Base-by-base conservation (phyloP, 2,888 invertebrate species). In the Ormyrus nitidulus region DNA sequence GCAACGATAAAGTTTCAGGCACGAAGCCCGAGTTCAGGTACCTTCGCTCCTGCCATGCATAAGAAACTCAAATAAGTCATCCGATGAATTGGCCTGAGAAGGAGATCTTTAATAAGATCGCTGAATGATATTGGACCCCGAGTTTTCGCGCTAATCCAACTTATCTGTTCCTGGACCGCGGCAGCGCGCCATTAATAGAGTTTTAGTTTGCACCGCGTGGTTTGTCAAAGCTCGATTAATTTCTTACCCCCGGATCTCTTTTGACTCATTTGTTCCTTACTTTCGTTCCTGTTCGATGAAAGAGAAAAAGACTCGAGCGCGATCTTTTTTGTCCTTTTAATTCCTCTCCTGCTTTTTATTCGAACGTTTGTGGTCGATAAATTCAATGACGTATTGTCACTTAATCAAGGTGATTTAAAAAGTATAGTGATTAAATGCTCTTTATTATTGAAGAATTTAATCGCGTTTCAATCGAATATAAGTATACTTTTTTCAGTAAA, bases 101-200 rank as follows among this genome's bases (percentile, higher is more conserved):
- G 85, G 85, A 34, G 34, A 84, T 86, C 86, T 85, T 85, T 86
- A 86, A 87, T 86, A 87, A 88, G 87, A 88, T 88, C 86, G 84
- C 83, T 81, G 83, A 77, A 84, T 83, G 85, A 87, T 87, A 86
- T 84, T 84, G 82, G 70, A 83, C 81, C 82, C 82, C 78, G 83
- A 85, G 83, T 85, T 84, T 79, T 77, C 77, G 82, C 83, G 83
- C 83, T 86, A 86, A 85, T 85, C 85, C 83, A 77, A 80, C 84
- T 83, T 81, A 84, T 83, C 84, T 81, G 51, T 81, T 82, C 81
- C 34, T 34, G 80, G 65, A 73, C 61, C 71, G 74, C 71, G 74
- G 70, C 82, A 79, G 77, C 9, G 78, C 75, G 34, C 34, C 34
- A 34, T 34, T 34, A 34, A 34, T 34, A 34, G 34, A 34, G 34